Percentiles rank a stretch among this genome's conserved stretches.
Evolutionary conservation across 2,113 vertebrate species (phyloP).

Genomic region (Cettia cetti): DNA sequence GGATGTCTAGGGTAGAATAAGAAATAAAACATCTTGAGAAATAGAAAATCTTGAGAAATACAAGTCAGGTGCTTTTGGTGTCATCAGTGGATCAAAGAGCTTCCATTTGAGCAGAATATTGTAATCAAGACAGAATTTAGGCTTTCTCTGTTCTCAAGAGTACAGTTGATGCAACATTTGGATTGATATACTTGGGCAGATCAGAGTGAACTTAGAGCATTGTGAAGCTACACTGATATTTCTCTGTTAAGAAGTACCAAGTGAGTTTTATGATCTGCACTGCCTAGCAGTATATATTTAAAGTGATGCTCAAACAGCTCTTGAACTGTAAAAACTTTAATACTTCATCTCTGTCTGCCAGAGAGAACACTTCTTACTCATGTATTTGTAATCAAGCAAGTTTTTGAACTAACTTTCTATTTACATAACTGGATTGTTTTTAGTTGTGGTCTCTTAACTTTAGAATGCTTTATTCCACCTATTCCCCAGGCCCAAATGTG

Average conservation of each 20-base stretch:
- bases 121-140: background rate
- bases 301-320: background rate
- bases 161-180: background rate
- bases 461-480: background rate
- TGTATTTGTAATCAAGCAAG: background rate
- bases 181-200: background rate
- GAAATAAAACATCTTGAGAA: background rate
- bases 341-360: background rate
- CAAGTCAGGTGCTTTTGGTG: background rate
- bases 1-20: background rate
- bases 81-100: background rate
- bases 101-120: background rate
- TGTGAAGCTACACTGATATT: background rate
- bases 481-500: background rate
- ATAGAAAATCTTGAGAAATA: background rate
- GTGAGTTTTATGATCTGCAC: background rate
- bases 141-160: background rate
- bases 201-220: background rate
- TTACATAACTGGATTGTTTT: background rate
- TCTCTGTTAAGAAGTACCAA: background rate
- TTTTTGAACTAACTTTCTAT: background rate
- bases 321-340: background rate
- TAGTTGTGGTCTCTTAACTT: background rate
- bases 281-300: background rate
- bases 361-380: background rate